A percentile compares a stretch with the other conserved stretches of the same genome.
These are phyloP conservation scores for Semnopithecus entellus DNA, from an alignment of 2,113 vertebrate genomes.

Conservation along the genomic window DNA sequence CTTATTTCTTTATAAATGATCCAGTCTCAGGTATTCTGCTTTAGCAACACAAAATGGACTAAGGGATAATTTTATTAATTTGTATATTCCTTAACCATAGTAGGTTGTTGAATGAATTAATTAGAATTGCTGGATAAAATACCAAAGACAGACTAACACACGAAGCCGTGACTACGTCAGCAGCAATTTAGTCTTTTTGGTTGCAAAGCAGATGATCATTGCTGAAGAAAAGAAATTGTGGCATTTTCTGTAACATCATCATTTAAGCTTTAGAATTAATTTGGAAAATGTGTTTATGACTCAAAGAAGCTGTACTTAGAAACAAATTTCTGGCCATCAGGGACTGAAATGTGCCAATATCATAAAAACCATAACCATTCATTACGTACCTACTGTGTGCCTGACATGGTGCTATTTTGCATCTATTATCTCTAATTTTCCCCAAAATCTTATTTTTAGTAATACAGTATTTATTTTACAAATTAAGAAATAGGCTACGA, in stretches of 20 bases:
- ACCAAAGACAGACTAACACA: background rate
- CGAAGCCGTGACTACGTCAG: background rate
- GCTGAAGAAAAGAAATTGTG: background rate
- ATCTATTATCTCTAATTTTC: background rate
- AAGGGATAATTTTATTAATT: background rate
- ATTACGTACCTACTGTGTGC: background rate
- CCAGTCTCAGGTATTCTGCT: background rate
- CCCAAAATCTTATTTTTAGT: background rate
- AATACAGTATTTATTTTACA: background rate
- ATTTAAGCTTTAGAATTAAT: background rate
- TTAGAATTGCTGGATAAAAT: background rate
- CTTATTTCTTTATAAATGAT: background rate
- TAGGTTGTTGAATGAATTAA: background rate
- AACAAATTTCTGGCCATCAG: background rate
- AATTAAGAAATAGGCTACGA: background rate
- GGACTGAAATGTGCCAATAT: background rate
- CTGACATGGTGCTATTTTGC: background rate
- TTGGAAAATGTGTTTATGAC: background rate
- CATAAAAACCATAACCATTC: background rate
- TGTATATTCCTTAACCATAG: background rate
- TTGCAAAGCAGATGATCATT: background rate
- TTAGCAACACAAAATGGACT: background rate
- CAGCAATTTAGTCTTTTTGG: background rate
- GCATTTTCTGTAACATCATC: background rate
- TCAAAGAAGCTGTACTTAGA: background rate